Conservation (phyloP, 1,140 invertebrate species). For the Choristoneura fumiferana region DNA sequence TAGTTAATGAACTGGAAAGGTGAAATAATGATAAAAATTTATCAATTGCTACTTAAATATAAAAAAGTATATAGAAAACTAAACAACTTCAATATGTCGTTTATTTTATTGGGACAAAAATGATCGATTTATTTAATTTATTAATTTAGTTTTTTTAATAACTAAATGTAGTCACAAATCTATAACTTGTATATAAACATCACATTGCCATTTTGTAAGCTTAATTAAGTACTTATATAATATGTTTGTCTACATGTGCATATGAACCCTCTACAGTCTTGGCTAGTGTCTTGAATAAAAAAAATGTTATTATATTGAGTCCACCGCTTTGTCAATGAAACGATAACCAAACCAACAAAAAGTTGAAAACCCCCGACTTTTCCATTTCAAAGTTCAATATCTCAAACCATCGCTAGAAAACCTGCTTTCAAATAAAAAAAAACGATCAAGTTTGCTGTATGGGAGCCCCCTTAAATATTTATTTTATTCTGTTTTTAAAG, state of each 20-base stretch:
- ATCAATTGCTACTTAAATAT: background rate
- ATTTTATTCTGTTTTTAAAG: too few relatives aligned
- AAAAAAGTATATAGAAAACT: background rate
- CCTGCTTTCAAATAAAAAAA: too few relatives aligned
- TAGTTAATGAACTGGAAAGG: background rate
- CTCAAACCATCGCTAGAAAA: too few relatives aligned
- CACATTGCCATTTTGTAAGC: constrained; percentile 5
- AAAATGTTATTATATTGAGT: too few relatives aligned
- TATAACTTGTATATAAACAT: constrained; percentile 1
- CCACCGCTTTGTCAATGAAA: too few relatives aligned
- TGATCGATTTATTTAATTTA: background rate
- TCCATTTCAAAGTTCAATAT: too few relatives aligned
- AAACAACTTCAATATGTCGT: background rate
- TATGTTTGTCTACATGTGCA: background rate
- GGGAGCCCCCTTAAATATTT: too few relatives aligned
- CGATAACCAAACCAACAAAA: too few relatives aligned
- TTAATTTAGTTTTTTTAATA: constrained; percentile 1
- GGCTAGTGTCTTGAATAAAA: too few relatives aligned
- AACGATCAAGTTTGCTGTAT: too few relatives aligned
- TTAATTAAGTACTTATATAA: background rate
- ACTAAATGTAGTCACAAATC: constrained; percentile 6
- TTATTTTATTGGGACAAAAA: too few relatives aligned
- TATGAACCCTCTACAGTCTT: background rate
- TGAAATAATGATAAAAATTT: background rate
- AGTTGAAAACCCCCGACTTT: too few relatives aligned